These are phyloP conservation scores for Pseudococcus viburni DNA, from an alignment of 2,888 invertebrate species.

Conservation along the genomic window DNA sequence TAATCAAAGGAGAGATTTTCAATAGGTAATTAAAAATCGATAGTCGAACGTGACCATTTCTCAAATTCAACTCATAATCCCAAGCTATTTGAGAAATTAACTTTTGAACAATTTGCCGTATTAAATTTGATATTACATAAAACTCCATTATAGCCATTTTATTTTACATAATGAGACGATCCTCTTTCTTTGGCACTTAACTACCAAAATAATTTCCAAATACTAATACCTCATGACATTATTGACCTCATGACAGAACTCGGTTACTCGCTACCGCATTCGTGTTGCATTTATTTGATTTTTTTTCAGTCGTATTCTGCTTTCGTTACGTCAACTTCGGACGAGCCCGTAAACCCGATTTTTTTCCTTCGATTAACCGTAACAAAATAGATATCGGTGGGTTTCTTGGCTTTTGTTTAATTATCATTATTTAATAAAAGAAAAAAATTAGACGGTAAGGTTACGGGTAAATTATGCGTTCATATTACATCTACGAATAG, in stretches of 20 bases:
- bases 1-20: neutral
- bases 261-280: slow-evolving; percentile 31
- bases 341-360: neutral
- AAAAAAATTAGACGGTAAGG: slow-evolving; percentile 34
- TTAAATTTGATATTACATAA: slow-evolving; percentile 18
- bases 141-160: neutral
- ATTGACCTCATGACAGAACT: slow-evolving; percentile 32
- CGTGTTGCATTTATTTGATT: slow-evolving; percentile 26
- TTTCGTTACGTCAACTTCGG: slow-evolving; percentile 16
- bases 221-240: slow-evolving; percentile 23
- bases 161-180: slow-evolving; percentile 43
- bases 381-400: neutral
- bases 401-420: slow-evolving; percentile 24
- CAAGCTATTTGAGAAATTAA: neutral
- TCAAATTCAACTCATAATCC: neutral
- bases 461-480: slow-evolving; percentile 32
- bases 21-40: slow-evolving; percentile 31
- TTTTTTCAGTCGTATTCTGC: neutral
- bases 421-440: slow-evolving; percentile 47
- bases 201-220: slow-evolving; percentile 19
- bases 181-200: slow-evolving; percentile 1
- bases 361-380: slow-evolving; percentile 1
- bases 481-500: slow-evolving; percentile 19
- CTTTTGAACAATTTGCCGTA: neutral
- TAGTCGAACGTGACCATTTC: neutral